A percentile compares a stretch with the other conserved stretches of the same genome.
Evolutionary conservation across 1,140 invertebrate species (phyloP).

Genomic region (Antheraea mylitta): DNA sequence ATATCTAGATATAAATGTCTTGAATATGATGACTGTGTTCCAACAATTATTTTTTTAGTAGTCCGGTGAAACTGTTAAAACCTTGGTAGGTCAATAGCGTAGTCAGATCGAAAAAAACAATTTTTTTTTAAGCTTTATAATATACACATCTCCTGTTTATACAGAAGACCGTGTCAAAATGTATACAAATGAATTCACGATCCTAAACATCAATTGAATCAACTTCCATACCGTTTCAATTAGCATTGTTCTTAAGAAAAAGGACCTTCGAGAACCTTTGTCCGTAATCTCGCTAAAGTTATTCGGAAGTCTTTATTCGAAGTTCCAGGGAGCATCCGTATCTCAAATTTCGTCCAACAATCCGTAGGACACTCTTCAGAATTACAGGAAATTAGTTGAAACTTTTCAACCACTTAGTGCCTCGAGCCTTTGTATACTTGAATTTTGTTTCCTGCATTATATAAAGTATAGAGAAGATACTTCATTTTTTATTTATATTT

Average conservation of each 20-base stretch:
- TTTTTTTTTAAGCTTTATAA: no score
- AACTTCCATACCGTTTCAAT: not conserved
- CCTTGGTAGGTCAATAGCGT: no score
- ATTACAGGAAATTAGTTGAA: slow-evolving; percentile 3
- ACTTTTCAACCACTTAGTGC: not conserved
- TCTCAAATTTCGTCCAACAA: not conserved
- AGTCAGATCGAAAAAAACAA: no score
- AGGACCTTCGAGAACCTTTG: not conserved
- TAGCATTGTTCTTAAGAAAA: not conserved
- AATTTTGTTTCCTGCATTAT: not conserved
- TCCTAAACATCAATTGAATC: not conserved
- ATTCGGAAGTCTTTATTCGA: slow-evolving; percentile 2
- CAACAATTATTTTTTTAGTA: no score
- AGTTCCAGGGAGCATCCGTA: not conserved
- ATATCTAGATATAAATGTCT: no score
- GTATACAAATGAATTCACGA: no score
- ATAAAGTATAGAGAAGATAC: not conserved
- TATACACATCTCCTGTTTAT: no score
- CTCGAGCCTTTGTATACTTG: not conserved
- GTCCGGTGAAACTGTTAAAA: no score
- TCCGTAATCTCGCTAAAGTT: not conserved
- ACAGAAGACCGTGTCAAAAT: no score
- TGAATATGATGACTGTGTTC: no score
- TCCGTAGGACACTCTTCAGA: not conserved
- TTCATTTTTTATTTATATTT: no score